Percentiles rank a stretch among this genome's conserved stretches.
Conservation (phyloP, 92 coral and sea anemone genomes). For the Bergia puertoricense region DNA sequence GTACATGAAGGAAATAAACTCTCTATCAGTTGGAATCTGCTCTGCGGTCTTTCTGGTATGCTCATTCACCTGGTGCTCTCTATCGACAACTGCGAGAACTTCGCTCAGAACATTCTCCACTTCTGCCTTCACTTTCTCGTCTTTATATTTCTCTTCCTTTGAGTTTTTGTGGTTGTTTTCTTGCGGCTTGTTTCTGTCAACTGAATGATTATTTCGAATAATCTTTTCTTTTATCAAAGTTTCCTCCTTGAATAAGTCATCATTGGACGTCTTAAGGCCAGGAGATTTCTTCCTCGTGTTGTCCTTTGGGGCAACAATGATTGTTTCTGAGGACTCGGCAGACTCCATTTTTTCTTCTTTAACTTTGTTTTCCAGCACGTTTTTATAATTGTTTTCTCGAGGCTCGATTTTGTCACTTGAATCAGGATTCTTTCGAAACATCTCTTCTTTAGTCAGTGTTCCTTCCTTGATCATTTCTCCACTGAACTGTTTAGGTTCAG, state of each 20-base stretch:
- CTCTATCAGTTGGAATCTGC: constrained; percentile 21
- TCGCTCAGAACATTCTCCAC: constrained; percentile 29
- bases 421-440: not conserved
- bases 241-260: not conserved
- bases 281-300: no score
- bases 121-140: not conserved
- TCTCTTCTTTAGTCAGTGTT: not conserved
- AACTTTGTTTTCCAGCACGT: not conserved
- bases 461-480: not conserved
- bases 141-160: not conserved
- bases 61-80: not conserved
- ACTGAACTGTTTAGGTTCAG: not conserved
- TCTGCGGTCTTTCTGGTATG: not conserved
- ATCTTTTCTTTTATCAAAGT: not conserved
- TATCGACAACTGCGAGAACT: constrained; percentile 23
- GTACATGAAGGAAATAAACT: constrained; percentile 32
- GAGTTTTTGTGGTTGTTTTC: not conserved
- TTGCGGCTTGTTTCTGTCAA: not conserved
- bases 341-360: not conserved
- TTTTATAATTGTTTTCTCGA: not conserved
- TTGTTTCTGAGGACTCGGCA: not conserved
- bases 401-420: not conserved
- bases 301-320: not conserved
- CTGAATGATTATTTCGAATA: not conserved
- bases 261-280: no score